phyloP scores from a whole-genome alignment of 1,140 invertebrate genomes.

The Polyergus mexicanus region DNA sequence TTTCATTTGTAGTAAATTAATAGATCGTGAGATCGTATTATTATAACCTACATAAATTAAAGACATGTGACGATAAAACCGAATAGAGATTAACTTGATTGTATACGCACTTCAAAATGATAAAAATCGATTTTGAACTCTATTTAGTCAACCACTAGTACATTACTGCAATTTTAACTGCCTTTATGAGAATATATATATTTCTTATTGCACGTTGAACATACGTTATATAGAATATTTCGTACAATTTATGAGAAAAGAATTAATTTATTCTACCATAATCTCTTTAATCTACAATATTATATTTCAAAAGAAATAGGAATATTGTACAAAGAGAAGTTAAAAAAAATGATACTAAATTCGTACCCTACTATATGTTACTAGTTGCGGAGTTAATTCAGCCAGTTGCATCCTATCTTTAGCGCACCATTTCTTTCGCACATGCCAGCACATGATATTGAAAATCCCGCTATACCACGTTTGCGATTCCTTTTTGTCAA shows the following conservation, averaged over 20 bases:
- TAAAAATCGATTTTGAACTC: neutral
- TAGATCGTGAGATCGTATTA: neutral
- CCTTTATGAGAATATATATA: neutral
- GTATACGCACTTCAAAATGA: conserved; percentile 19
- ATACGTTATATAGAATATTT: neutral
- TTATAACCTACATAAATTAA: conserved; percentile 10
- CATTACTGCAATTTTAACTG: neutral
- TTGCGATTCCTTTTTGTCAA: conserved; percentile 4
- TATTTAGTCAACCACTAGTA: neutral
- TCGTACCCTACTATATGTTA: conserved; percentile 34
- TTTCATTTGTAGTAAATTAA: conserved; percentile 38
- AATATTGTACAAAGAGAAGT: neutral
- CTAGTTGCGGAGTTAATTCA: conserved; percentile 19
- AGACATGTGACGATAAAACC: conserved; percentile 26
- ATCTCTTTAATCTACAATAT: neutral
- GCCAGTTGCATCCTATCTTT: conserved; percentile 67
- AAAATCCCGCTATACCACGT: conserved; percentile 69
- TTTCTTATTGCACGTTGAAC: neutral
- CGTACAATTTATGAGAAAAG: neutral
- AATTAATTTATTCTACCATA: neutral
- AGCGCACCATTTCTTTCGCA: conserved; percentile 63
- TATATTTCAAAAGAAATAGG: neutral
- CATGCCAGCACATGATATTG: conserved; percentile 61
- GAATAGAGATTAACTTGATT: neutral
- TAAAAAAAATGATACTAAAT: conserved; percentile 12